These are phyloP conservation scores for Bibio marci DNA, from an alignment of 2,888 invertebrate species.

Conservation along the genomic window DNA sequence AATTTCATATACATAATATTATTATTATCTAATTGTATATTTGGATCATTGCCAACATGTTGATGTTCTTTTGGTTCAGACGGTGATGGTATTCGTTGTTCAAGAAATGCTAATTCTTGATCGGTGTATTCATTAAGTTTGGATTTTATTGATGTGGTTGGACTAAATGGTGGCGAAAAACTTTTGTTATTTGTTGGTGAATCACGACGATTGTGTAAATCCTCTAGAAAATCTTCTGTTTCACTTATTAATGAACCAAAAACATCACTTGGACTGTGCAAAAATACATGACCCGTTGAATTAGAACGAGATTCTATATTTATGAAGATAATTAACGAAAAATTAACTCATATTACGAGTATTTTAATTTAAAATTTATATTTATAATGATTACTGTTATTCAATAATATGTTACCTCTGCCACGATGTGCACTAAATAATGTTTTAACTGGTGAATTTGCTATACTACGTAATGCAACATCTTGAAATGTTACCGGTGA, in stretches of 20 bases:
- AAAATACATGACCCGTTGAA: constrained; percentile 40
- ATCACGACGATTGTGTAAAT: constrained; percentile 21
- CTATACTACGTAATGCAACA: constrained; percentile 60
- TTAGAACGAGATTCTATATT: constrained; percentile 48
- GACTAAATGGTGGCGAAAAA: constrained; percentile 30
- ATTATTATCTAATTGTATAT: no score
- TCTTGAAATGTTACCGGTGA: constrained; percentile 75
- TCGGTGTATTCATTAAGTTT: no score
- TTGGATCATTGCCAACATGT: no score
- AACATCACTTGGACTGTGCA: constrained; percentile 39
- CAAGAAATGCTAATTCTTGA: background rate
- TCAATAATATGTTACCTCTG: constrained; percentile 9
- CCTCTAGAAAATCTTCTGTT: constrained; percentile 36
- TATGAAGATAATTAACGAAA: background rate
- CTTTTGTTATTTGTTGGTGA: constrained; percentile 12
- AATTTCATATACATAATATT: no score
- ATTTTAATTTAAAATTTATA: no score
- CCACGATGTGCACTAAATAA: constrained; percentile 18
- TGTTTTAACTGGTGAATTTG: constrained; percentile 51
- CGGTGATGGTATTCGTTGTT: background rate
- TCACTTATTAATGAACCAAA: constrained; percentile 38
- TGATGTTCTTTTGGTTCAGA: background rate
- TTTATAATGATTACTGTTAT: no score
- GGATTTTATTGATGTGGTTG: constrained; percentile 10
- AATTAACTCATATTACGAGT: constrained; percentile 2